Conservation (phyloP, 2,113 vertebrate genomes). For the Triplophysa dalaica region DNA sequence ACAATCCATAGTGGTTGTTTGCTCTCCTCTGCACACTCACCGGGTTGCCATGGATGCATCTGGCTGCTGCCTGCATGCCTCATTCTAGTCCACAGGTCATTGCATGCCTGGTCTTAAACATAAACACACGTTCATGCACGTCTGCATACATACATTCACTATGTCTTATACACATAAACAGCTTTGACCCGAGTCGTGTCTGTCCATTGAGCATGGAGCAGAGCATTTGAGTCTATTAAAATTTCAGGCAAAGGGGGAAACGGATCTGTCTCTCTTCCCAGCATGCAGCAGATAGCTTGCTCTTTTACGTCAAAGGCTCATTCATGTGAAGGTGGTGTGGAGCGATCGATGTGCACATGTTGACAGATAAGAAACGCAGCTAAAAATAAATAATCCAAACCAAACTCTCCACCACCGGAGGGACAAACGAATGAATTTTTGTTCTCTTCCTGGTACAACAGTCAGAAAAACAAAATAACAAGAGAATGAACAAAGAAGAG, state of each 20-base stretch:
- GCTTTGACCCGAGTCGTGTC: neutral
- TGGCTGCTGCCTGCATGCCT: neutral
- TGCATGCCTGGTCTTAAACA: conserved; percentile 19
- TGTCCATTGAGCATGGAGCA: neutral
- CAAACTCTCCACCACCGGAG: conserved; percentile 20
- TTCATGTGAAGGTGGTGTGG: conserved; percentile 44
- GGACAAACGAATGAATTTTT: conserved; percentile 32
- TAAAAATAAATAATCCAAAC: conserved; percentile 47
- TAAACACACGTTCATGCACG: conserved; percentile 22
- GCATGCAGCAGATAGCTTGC: conserved; percentile 19
- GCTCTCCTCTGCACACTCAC: conserved; percentile 21
- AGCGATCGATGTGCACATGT: conserved; percentile 40
- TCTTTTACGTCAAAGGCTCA: conserved; percentile 47
- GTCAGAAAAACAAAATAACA: conserved; percentile 35
- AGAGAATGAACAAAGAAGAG: conserved; percentile 1
- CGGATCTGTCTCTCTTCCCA: conserved; percentile 3
- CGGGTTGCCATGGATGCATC: conserved; percentile 46
- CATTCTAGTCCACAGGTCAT: conserved; percentile 43
- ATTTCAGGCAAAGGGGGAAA: conserved; percentile 18
- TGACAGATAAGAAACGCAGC: conserved; percentile 44
- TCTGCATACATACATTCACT: neutral
- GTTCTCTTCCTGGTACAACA: conserved; percentile 40
- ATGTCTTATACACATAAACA: conserved; percentile 1
- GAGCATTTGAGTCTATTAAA: neutral
- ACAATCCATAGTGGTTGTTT: conserved; percentile 41